These are phyloP conservation scores for Eristalis tenax DNA, from an alignment of 2,888 invertebrate genomes.

Conservation along the genomic window DNA sequence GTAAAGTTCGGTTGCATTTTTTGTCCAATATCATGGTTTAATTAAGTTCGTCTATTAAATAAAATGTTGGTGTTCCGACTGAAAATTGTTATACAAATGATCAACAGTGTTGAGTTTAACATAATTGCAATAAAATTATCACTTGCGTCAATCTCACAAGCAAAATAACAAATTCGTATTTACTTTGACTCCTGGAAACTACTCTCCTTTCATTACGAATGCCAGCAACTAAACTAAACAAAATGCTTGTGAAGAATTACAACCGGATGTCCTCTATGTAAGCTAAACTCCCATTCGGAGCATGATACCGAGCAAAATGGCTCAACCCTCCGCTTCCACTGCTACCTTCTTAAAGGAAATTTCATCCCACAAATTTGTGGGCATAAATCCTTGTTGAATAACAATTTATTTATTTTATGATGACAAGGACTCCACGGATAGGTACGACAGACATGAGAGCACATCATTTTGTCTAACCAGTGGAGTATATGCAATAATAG, in stretches of 20 bases:
- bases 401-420: constrained; percentile 21
- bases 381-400: constrained; percentile 10
- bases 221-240: neutral
- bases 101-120: no score
- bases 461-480: neutral
- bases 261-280: neutral
- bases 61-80: no score
- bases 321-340: neutral
- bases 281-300: neutral
- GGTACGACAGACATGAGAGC: neutral
- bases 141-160: neutral
- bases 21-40: no score
- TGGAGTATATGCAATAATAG: neutral
- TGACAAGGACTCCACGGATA: neutral
- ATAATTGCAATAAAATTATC: neutral
- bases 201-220: neutral
- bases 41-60: no score
- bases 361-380: neutral
- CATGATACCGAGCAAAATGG: neutral
- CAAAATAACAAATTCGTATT: neutral
- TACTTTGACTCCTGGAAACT: neutral
- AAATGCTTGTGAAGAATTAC: neutral
- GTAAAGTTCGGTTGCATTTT: no score
- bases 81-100: no score
- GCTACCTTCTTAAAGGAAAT: neutral